Evolutionary conservation across 92 coral and sea anemone species (phyloP).

Genomic region (Paragorgia papillata): DNA sequence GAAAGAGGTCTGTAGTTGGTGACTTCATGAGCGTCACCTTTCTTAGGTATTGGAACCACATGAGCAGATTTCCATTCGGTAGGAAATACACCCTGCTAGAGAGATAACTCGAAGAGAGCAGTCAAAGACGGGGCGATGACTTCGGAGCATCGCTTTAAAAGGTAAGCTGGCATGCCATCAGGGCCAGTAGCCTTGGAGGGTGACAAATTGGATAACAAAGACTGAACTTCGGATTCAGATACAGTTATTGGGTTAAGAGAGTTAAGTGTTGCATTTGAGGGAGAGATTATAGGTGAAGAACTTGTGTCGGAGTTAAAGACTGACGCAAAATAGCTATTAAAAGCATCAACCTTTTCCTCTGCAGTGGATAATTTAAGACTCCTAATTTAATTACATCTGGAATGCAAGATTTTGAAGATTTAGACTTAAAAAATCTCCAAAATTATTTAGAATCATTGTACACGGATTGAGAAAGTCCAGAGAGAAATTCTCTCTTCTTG

Average conservation of each 20-base stretch:
- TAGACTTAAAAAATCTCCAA: constrained; percentile 29
- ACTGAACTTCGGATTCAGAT: not conserved
- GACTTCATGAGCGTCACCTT: too few relatives aligned
- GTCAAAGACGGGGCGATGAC: too few relatives aligned
- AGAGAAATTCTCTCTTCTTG: constrained; percentile 24
- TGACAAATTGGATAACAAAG: constrained; percentile 14
- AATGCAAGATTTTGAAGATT: too few relatives aligned
- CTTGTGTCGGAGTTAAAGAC: too few relatives aligned
- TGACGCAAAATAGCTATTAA: too few relatives aligned
- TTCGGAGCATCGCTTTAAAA: too few relatives aligned
- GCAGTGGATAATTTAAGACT: constrained; percentile 1
- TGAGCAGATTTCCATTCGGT: too few relatives aligned
- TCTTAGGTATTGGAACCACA: too few relatives aligned
- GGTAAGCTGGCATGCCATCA: constrained; percentile 60
- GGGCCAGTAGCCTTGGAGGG: constrained; percentile 61
- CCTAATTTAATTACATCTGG: constrained; percentile 22
- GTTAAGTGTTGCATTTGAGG: not conserved
- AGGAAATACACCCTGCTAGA: too few relatives aligned
- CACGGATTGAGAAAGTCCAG: constrained; percentile 11
- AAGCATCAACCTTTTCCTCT: constrained; percentile 22
- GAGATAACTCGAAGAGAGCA: too few relatives aligned
- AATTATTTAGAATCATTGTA: constrained; percentile 2
- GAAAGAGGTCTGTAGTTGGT: too few relatives aligned
- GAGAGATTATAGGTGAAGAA: too few relatives aligned
- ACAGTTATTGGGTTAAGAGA: not conserved